phyloP scores from a whole-genome alignment of 2,888 invertebrate species.

The Eupithecia dodoneata region DNA sequence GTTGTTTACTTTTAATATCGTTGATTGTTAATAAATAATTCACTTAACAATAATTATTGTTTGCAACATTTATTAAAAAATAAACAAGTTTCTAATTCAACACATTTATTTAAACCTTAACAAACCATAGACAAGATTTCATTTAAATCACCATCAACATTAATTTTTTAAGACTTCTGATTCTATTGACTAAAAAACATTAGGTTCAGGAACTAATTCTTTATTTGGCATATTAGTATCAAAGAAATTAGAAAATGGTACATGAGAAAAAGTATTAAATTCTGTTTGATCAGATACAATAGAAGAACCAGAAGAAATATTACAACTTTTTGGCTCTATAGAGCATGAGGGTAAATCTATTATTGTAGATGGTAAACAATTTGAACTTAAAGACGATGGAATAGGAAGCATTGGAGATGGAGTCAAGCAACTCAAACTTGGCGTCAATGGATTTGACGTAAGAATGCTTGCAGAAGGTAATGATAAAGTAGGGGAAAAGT shows the following conservation, averaged over 20 bases:
- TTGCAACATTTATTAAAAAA: background rate
- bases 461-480: background rate
- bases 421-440: background rate
- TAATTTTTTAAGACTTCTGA: background rate
- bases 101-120: background rate
- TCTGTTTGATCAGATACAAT: background rate
- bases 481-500: background rate
- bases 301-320: background rate
- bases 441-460: background rate
- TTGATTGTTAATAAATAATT: background rate
- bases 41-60: background rate
- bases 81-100: background rate
- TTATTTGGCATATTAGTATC: background rate
- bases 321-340: background rate
- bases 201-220: background rate
- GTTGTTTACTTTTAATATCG: background rate
- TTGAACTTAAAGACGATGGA: background rate
- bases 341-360: background rate
- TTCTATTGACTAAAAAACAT: background rate
- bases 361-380: background rate
- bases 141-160: background rate
- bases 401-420: background rate
- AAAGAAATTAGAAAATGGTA: background rate
- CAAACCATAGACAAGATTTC: background rate
- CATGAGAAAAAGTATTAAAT: background rate